Evolutionary conservation across 2,888 invertebrate genomes (phyloP).

Genomic region (Sinodicranocentrus sp.): DNA sequence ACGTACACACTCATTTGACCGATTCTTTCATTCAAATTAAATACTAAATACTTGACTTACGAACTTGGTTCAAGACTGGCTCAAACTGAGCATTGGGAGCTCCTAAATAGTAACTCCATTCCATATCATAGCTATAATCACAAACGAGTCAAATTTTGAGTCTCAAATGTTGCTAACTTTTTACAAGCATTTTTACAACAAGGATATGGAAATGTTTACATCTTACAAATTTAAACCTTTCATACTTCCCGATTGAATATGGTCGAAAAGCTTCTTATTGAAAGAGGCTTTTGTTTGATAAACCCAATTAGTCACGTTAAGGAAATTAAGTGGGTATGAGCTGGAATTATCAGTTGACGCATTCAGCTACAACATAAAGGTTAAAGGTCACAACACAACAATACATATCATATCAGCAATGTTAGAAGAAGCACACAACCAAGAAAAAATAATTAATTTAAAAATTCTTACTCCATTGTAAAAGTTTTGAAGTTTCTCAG

Average conservation of each 20-base stretch:
- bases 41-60: not conserved
- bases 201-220: not conserved
- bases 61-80: not conserved
- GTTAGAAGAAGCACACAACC: too few species aligned
- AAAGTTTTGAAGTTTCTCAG: conserved; percentile 18
- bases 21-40: not conserved
- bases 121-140: not conserved
- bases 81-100: not conserved
- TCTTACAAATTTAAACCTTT: not conserved
- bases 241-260: not conserved
- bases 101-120: not conserved
- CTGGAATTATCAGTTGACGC: too few species aligned
- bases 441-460: too few species aligned
- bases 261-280: not conserved
- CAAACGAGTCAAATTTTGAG: not conserved
- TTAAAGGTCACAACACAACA: not conserved
- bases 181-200: not conserved
- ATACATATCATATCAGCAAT: too few species aligned
- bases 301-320: conserved; percentile 2
- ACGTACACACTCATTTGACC: not conserved
- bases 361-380: too few species aligned
- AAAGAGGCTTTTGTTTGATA: not conserved
- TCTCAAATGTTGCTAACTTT: not conserved
- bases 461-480: too few species aligned
- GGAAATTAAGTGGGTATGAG: not conserved